Conservation (phyloP, 1,140 invertebrate genomes). For the Drosophila nebulosa region DNA sequence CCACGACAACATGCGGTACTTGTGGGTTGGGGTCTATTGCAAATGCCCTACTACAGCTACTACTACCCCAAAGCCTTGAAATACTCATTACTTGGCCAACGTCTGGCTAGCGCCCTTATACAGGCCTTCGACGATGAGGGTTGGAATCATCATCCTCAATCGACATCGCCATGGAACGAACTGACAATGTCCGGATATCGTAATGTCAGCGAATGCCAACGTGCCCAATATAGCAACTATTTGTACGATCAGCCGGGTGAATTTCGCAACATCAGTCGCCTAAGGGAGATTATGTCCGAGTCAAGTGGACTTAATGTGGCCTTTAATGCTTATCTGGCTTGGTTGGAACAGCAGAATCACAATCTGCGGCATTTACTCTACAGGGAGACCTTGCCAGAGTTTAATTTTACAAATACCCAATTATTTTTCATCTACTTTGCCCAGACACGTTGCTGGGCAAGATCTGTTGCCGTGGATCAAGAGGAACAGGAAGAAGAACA, state of each 20-base stretch:
- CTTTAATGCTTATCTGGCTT: slow-evolving; percentile 82
- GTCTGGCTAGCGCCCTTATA: slow-evolving; percentile 95
- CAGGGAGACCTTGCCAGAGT: slow-evolving; percentile 55
- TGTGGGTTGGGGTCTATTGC: slow-evolving; percentile 95
- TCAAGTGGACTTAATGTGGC: slow-evolving; percentile 84
- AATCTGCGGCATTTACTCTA: slow-evolving; percentile 18
- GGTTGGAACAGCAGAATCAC: slow-evolving; percentile 51
- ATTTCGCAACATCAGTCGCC: slow-evolving; percentile 85
- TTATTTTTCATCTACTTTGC: slow-evolving; percentile 89
- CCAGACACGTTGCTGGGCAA: slow-evolving; percentile 80
- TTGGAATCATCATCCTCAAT: slow-evolving; percentile 85
- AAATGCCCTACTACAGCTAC: slow-evolving; percentile 95
- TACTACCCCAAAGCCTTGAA: slow-evolving; percentile 94
- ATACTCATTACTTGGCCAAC: slow-evolving; percentile 96
- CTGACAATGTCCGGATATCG: slow-evolving; percentile 94
- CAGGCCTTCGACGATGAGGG: slow-evolving; percentile 98
- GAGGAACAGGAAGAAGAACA: neutral
- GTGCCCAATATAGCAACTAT: slow-evolving; percentile 90
- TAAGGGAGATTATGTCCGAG: slow-evolving; percentile 89
- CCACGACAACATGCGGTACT: slow-evolving; percentile 94
- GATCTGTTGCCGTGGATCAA: slow-evolving; percentile 13
- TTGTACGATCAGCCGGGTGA: slow-evolving; percentile 62
- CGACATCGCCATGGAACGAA: slow-evolving; percentile 93
- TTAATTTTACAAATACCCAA: slow-evolving; percentile 82
- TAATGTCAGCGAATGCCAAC: slow-evolving; percentile 92